Base-by-base conservation (phyloP, 1,140 invertebrate genomes). In the Dendroctonus valens region DNA sequence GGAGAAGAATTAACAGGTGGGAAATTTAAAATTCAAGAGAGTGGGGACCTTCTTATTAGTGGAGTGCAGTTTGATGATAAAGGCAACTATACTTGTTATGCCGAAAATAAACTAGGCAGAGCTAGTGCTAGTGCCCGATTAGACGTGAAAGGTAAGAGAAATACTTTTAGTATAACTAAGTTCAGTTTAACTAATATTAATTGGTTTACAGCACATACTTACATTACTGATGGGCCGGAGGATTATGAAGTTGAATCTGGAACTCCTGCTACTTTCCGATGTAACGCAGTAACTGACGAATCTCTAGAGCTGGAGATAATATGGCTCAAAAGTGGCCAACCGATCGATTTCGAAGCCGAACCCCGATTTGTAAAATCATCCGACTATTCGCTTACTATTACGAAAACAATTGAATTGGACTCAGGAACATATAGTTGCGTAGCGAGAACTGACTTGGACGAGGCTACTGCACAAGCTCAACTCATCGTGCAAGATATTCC, bases 401-500 rank as follows among this genome's bases (percentile, higher is more conserved):
- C 91, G 6, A 95, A 97, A 80, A 96, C 95, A 9, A 91, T 89
- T 37, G 95, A 97, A 80, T 79, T 96, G 57, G 95, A 98, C 81
- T 97, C 97, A 7, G 96, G 96, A 9, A 87, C 86, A 51, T 99
- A 99, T 75, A 98, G 96, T 0, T 99, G 97, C 80, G 86, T 96
- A n/a, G 97, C 96, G 2, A 84, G 82, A 48, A 99, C 97, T 3
- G 86, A 89, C 5, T 81, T 98, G 14, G 97, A 99, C 77, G 85
- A 91, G 70, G 89, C 89, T 0, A 84, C 83, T 6, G 91, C 93
- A 0, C 84, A 87, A 69, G 96, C 97, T 6, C 93, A 91, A 55
- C 82, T 99, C 1, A 94, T 87, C 62, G 96, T 99, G 5, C 95
- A 98, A 84, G 90, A 88, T 81, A 91, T 93, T 12, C 97, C 97